phyloP scores from a whole-genome alignment of 1,140 invertebrate species.

The Leptestheria dahalacensis region DNA sequence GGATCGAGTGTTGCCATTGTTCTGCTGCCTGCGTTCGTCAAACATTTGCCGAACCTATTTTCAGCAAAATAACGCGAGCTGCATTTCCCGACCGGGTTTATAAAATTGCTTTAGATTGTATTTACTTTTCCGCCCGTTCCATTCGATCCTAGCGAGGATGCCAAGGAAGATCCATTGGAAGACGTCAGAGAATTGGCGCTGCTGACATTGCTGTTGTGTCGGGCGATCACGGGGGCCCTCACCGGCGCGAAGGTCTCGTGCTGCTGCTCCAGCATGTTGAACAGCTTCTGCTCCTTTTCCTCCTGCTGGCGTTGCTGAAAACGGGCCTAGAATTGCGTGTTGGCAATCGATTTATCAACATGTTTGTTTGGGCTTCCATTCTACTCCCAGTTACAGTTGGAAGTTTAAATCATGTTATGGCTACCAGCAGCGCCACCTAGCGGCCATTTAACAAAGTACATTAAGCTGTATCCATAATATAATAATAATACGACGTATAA shows the following conservation, averaged over 20 bases:
- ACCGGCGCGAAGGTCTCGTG: slow-evolving; percentile 40
- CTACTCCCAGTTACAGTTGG: too few species aligned
- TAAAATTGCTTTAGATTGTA: not conserved
- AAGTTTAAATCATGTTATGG: too few species aligned
- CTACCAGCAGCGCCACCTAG: too few species aligned
- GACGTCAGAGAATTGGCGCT: slow-evolving; percentile 27
- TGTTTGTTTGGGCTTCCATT: not conserved
- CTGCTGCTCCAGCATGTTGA: slow-evolving; percentile 52
- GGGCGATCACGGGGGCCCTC: slow-evolving; percentile 31
- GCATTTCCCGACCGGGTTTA: not conserved
- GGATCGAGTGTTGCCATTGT: not conserved
- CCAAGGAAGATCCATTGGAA: slow-evolving; percentile 24
- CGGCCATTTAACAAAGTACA: too few species aligned
- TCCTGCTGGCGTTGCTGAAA: slow-evolving; percentile 56
- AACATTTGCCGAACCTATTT: slow-evolving; percentile 57
- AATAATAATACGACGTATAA: too few species aligned
- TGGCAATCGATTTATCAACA: not conserved
- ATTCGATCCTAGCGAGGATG: slow-evolving; percentile 20
- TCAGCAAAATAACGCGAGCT: not conserved
- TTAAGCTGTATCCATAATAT: too few species aligned
- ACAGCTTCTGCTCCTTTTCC: slow-evolving; percentile 52
- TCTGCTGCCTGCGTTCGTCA: slow-evolving; percentile 43
- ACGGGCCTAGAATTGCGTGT: slow-evolving; percentile 42
- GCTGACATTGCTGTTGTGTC: slow-evolving; percentile 28
- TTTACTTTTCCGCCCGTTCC: slow-evolving; percentile 16